A percentile compares a stretch with the other conserved stretches of the same genome.
Evolutionary conservation across 2,113 vertebrate species (phyloP).

Genomic region (Pachyramphus minor): DNA sequence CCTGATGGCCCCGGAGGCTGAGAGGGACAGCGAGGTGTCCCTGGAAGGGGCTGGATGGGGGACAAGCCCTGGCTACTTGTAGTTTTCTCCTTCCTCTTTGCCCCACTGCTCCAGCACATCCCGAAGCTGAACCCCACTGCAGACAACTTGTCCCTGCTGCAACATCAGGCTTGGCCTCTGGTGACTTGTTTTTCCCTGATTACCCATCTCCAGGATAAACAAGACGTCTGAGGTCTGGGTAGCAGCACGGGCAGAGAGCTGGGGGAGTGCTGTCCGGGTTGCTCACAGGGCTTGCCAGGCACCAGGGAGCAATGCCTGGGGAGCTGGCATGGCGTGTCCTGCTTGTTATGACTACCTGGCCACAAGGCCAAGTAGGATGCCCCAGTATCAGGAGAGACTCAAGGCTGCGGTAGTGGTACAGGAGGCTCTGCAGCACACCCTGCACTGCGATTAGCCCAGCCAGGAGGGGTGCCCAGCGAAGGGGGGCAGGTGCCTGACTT

Average conservation of each 20-base stretch:
- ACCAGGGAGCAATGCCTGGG: neutral
- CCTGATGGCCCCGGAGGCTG: conserved; percentile 60
- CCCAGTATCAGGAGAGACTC: conserved; percentile 37
- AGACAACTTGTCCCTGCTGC: neutral
- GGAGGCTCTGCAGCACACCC: neutral
- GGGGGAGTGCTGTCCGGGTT: neutral
- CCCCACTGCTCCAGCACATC: neutral
- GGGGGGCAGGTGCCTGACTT: neutral
- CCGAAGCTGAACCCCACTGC: neutral
- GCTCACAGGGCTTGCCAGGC: neutral
- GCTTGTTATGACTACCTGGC: conserved; percentile 57
- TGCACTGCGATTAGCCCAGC: neutral
- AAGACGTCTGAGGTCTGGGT: neutral
- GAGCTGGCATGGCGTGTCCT: neutral
- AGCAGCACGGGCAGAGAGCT: fast-evolving
- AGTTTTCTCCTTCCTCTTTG: neutral
- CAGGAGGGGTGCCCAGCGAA: fast-evolving
- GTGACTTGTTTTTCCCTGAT: conserved; percentile 14
- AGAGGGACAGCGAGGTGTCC: conserved; percentile 11
- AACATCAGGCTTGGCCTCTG: neutral
- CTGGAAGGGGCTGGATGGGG: neutral
- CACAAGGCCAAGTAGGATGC: conserved; percentile 41
- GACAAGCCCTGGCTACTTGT: neutral
- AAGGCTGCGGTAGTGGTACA: neutral
- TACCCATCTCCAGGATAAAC: neutral